A percentile compares a stretch with the other conserved stretches of the same genome.
Conservation (phyloP, 2,113 vertebrate species). For the Triplophysa tibetana region DNA sequence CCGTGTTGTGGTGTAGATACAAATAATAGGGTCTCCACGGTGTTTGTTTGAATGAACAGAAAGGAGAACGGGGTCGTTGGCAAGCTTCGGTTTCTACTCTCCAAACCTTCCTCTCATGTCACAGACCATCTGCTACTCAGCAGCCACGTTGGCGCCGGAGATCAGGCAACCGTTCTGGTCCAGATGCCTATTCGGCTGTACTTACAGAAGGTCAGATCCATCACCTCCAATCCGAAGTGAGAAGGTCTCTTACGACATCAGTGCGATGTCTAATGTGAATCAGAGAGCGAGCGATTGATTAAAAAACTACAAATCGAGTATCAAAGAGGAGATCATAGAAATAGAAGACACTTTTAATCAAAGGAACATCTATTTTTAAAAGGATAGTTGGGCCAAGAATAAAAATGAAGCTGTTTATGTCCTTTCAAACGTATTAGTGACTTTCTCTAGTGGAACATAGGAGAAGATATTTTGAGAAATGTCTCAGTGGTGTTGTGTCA, state of each 20-base stretch:
- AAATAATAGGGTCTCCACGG: conserved; percentile 8
- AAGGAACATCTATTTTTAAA: not conserved
- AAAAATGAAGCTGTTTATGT: too few relatives aligned
- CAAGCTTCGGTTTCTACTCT: conserved; percentile 70
- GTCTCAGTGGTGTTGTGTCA: too few relatives aligned
- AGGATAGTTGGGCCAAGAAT: too few relatives aligned
- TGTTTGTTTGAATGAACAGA: conserved; percentile 20
- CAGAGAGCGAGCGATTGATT: not conserved
- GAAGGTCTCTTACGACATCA: not conserved
- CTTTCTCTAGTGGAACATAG: too few relatives aligned
- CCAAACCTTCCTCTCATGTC: conserved; percentile 74
- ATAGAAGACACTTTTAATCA: not conserved
- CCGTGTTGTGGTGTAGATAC: conserved; percentile 9
- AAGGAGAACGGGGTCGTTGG: conserved; percentile 73
- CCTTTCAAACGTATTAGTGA: too few relatives aligned
- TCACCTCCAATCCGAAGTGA: conserved; percentile 7
- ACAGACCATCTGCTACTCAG: conserved; percentile 78
- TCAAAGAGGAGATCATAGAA: too few relatives aligned
- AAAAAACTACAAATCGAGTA: not conserved
- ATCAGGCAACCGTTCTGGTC: conserved; percentile 52
- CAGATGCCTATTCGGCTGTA: conserved; percentile 44
- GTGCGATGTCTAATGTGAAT: not conserved
- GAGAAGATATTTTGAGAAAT: too few relatives aligned
- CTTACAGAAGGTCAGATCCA: conserved; percentile 32
- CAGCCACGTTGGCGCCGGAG: conserved; percentile 74